Conservation (phyloP, 1,140 invertebrate species). For the Drosophila melanogaster region Release_6_plus_ISO1_MT NT_033779.5:311501-312000, state of each 20-base stretch:
- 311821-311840: constrained; percentile 71
- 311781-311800: constrained; percentile 40
- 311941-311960: background rate
- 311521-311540: constrained; percentile 28
- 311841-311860: constrained; percentile 54
- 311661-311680: constrained; percentile 26
- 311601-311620: background rate
- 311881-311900: constrained; percentile 70
- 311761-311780: background rate
- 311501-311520: background rate
- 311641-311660: constrained; percentile 13
- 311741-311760: constrained; percentile 45
- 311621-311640: background rate
- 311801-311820: constrained; percentile 75
- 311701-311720: constrained; percentile 52
- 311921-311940: constrained; percentile 1
- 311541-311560: constrained; percentile 25
- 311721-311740: constrained; percentile 61
- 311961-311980: constrained; percentile 7
- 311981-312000: constrained; percentile 58
- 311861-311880: constrained; percentile 36
- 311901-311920: constrained; percentile 28
- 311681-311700: constrained; percentile 49
- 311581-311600: constrained; percentile 21
- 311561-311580: constrained; percentile 36